Base-by-base conservation (phyloP, 2,888 invertebrate genomes). In the Acronicta leporina region DNA sequence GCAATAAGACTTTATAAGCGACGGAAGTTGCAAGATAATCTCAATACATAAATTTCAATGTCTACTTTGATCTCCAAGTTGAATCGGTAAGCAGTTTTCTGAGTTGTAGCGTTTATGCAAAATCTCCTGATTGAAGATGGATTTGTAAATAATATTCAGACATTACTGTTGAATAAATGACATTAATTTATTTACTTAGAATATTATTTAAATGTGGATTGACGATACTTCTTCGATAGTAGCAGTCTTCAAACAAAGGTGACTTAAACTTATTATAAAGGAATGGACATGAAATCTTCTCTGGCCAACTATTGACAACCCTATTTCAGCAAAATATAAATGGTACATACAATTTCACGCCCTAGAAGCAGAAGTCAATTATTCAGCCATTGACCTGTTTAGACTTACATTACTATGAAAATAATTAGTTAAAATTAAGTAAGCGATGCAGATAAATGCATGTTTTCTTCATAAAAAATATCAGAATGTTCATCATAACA, bases 1-100 rank as follows among this genome's bases (percentile, higher is more conserved):
- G 73, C 58, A 35, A 48, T 45, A 27, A 14, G 63, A 68, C 62
- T 67, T 50, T 47, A 50, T 63, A 75, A 71, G 54, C 75, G 41
- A 38, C 64, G 71, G 73, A 75, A 75, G 63, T 67, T 53, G 42
- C 42, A 14, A 78, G 68, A 67, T 78, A 67, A 75, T 68, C 66
- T 59, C n/a, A 13, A 47, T 53, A 68, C 67, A 63, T 68, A 51
- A 42, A 54, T 58, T 57, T 59, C 46, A 44, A 47, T 40, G 54
- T 64, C 54, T 57, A 53, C 57, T 49, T 66, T 75, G 49, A 66
- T 50, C 54, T 43, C 59, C 38, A 47, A 30, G 44, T 68, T 30
- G 68, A 68, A 58, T 63, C 20, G 43, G 48, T 51, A 40, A 61
- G 13, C 57, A 55, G 47, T 13, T 53, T 47, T 63, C 20, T 49